A percentile compares a stretch with the other conserved stretches of the same genome.
phyloP scores from a whole-genome alignment of 2,113 vertebrate genomes.

The Oryctolagus cuniculus region DNA sequence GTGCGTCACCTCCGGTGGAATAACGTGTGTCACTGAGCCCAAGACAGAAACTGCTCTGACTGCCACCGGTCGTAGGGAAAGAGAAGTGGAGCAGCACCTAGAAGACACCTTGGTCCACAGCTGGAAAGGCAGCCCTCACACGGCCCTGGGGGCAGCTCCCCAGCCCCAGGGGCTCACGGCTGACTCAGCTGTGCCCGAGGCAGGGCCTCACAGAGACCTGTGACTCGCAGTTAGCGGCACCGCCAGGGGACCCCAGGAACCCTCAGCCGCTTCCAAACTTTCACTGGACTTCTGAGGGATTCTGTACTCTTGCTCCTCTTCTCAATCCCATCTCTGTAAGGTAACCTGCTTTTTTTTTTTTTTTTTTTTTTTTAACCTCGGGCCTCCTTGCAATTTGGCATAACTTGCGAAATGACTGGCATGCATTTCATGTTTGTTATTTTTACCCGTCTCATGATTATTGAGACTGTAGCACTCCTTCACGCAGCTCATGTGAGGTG shows the following conservation, averaged over 20 bases:
- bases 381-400: not conserved
- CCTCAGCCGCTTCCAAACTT: not conserved
- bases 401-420: conserved; percentile 46
- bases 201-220: too few relatives aligned
- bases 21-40: not conserved
- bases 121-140: not conserved
- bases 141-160: not conserved
- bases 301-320: not conserved
- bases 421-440: conserved; percentile 67
- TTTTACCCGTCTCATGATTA: conserved; percentile 69
- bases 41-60: not conserved
- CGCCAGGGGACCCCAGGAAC: too few relatives aligned
- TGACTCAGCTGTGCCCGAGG: too few relatives aligned
- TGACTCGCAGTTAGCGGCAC: too few relatives aligned
- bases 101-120: accelerated
- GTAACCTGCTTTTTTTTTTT: not conserved
- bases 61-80: not conserved
- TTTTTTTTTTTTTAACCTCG: not conserved
- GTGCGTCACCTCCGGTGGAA: not conserved
- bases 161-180: too few relatives aligned
- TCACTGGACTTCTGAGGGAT: not conserved
- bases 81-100: not conserved
- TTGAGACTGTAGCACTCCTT: conserved; percentile 65
- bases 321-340: not conserved
- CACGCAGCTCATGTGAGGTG: conserved; percentile 53